Conservation (phyloP, 2,113 vertebrate species). For the Tor tambroides region DNA sequence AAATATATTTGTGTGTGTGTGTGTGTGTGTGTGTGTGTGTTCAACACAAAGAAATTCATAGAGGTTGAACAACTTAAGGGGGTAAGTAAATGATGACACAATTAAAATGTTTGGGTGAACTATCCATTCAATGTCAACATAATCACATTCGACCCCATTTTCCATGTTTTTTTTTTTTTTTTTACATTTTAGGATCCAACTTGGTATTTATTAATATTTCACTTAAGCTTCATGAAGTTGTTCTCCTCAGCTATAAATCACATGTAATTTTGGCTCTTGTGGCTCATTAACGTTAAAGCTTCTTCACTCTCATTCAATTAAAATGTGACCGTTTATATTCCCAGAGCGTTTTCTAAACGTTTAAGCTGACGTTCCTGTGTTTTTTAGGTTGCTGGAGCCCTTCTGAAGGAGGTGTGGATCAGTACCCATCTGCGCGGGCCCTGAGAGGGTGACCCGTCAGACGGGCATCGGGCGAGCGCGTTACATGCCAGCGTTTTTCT, state of each 20-base stretch:
- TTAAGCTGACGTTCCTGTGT: not conserved
- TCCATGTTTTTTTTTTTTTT: too few species aligned
- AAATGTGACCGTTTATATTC: not conserved
- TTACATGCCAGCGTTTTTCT: conserved; percentile 31
- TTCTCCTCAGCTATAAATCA: not conserved
- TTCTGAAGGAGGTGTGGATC: conserved; percentile 48
- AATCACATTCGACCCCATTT: too few species aligned
- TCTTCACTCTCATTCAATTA: not conserved
- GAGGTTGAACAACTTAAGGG: too few species aligned
- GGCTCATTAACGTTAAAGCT: not conserved
- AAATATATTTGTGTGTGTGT: too few species aligned
- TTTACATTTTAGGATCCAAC: too few species aligned
- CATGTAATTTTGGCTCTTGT: not conserved
- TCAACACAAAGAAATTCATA: too few species aligned
- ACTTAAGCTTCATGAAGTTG: not conserved
- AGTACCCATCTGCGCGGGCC: conserved; percentile 41
- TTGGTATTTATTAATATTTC: too few species aligned
- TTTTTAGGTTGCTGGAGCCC: conserved; percentile 50
- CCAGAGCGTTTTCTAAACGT: not conserved
- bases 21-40: too few species aligned
- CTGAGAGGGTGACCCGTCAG: conserved; percentile 42
- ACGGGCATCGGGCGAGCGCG: not conserved
- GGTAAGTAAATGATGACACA: too few species aligned
- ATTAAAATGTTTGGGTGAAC: too few species aligned
- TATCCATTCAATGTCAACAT: too few species aligned